A percentile compares a stretch with the other conserved stretches of the same genome.
These are phyloP conservation scores for Corythornis leucogaster DNA, from an alignment of 2,797 vertebrate species.

Conservation along the genomic window DNA sequence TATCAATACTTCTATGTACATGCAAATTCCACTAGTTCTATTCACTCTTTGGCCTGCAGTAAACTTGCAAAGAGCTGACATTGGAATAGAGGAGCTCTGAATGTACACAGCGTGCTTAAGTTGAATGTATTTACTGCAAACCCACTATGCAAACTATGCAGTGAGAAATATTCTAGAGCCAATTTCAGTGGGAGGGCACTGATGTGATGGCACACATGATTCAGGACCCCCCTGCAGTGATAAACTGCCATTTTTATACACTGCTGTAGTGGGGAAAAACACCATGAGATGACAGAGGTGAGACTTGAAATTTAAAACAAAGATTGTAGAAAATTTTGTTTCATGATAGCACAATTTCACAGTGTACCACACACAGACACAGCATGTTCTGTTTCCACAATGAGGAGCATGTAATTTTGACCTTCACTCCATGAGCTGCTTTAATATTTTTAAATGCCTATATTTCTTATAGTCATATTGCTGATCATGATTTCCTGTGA, in stretches of 20 bases:
- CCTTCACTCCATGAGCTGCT: not conserved
- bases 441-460: not conserved
- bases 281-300: not conserved
- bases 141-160: not conserved
- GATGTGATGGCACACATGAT: not conserved
- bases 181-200: not conserved
- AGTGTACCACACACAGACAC: not conserved
- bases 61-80: not conserved
- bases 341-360: not conserved
- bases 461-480: not conserved
- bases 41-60: not conserved
- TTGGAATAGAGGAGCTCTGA: not conserved
- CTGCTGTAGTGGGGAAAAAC: not conserved
- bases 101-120: not conserved
- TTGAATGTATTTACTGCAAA: not conserved
- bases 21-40: not conserved
- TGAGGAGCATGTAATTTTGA: not conserved
- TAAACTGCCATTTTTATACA: not conserved
- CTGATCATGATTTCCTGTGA: not conserved
- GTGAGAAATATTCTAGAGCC: not conserved
- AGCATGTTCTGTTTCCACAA: not conserved
- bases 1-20: not conserved
- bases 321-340: not conserved
- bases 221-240: not conserved
- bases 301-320: not conserved